A percentile compares a stretch with the other conserved stretches of the same genome.
Conservation (phyloP, 2,888 invertebrate genomes). For the Drosophila rubida region DNA sequence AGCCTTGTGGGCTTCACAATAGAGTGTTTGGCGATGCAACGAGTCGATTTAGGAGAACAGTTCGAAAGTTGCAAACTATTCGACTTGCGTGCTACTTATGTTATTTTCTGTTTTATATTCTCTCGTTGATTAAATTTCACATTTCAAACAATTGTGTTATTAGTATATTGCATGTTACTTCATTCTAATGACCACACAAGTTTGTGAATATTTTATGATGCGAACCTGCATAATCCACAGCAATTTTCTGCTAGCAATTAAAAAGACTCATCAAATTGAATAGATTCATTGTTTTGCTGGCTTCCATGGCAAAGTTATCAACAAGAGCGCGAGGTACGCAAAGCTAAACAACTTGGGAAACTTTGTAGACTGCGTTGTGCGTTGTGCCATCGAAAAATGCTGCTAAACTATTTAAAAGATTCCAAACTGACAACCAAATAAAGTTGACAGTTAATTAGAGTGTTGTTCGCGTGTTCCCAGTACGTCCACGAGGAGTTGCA, state of each 20-base stretch:
- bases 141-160: no score
- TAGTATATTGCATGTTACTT: no score
- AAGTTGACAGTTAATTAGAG: constrained; percentile 64
- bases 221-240: neutral
- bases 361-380: constrained; percentile 21
- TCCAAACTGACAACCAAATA: constrained; percentile 53
- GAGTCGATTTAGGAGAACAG: no score
- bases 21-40: neutral
- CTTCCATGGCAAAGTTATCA: neutral
- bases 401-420: constrained; percentile 46
- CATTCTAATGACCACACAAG: neutral
- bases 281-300: neutral
- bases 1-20: neutral
- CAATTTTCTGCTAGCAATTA: neutral
- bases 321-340: constrained; percentile 16
- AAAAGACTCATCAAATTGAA: neutral
- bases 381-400: neutral
- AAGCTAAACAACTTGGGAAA: constrained; percentile 21
- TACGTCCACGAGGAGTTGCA: constrained; percentile 56
- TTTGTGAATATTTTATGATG: neutral
- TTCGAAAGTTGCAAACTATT: neutral
- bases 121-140: no score
- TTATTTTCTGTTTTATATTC: no score
- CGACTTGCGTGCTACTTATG: no score
- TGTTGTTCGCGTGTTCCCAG: constrained; percentile 12